phyloP scores from a whole-genome alignment of 2,113 vertebrate genomes.

The Leptobrachium ailaonicum region DNA sequence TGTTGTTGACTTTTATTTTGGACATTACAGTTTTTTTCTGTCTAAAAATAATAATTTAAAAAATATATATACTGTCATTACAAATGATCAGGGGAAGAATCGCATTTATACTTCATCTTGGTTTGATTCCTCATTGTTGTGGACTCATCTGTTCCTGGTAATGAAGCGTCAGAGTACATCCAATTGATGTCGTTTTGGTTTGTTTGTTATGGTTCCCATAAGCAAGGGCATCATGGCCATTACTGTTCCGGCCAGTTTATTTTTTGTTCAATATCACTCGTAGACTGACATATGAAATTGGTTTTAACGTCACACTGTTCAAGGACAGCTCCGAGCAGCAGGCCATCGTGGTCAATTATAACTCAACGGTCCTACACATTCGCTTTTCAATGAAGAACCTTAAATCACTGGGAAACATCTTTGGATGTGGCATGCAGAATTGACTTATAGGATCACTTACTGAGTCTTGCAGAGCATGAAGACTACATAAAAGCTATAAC shows the following conservation, averaged over 20 bases:
- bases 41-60: too few species aligned
- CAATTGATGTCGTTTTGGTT: not conserved
- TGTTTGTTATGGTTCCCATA: not conserved
- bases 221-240: slow-evolving; percentile 30
- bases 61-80: too few species aligned
- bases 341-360: slow-evolving; percentile 59
- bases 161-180: not conserved
- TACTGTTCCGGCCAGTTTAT: slow-evolving; percentile 51
- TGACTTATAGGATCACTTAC: not conserved
- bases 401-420: slow-evolving; percentile 41
- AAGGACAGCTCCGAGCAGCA: slow-evolving; percentile 64
- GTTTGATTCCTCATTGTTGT: too few species aligned
- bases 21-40: too few species aligned
- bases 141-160: not conserved
- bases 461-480: not conserved
- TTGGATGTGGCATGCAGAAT: not conserved
- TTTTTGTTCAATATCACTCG: slow-evolving; percentile 50
- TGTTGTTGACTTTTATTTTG: too few species aligned
- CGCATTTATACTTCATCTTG: too few species aligned
- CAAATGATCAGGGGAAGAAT: too few species aligned
- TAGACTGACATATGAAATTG: slow-evolving; percentile 57
- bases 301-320: slow-evolving; percentile 70
- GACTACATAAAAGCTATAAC: not conserved
- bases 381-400: slow-evolving; percentile 50
- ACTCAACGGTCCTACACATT: slow-evolving; percentile 55